These are phyloP conservation scores for Oscheius sp. DNA, from an alignment of 2,888 invertebrate species.

Conservation along the genomic window DNA sequence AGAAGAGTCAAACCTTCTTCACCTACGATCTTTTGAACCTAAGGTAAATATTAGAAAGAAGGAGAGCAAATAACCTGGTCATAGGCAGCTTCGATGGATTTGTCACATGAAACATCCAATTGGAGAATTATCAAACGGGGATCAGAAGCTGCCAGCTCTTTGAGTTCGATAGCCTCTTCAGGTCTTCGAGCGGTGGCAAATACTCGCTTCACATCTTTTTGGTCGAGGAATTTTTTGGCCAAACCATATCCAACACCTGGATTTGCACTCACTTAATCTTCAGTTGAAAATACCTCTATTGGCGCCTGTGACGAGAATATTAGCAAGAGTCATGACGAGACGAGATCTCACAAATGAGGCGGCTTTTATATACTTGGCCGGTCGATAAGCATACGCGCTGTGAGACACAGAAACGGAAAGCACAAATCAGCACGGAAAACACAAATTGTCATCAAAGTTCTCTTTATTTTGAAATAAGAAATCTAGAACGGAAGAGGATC, in stretches of 20 bases:
- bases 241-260: conserved; percentile 28
- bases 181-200: conserved; percentile 20
- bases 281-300: no score
- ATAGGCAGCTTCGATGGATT: conserved; percentile 5
- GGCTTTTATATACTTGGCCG: no score
- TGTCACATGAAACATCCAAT: conserved; percentile 19
- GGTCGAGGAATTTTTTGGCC: conserved; percentile 8
- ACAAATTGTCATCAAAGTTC: not conserved
- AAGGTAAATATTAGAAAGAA: not conserved
- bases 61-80: conserved; percentile 10
- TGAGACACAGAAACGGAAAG: not conserved
- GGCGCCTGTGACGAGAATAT: conserved; percentile 26
- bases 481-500: conserved; percentile 20
- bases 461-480: no score
- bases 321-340: conserved; percentile 12
- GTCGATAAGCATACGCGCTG: no score
- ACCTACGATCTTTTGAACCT: not conserved
- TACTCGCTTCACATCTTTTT: conserved; percentile 23
- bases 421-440: not conserved
- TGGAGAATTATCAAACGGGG: conserved; percentile 1
- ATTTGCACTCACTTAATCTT: no score
- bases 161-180: conserved; percentile 21
- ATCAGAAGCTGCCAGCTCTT: not conserved
- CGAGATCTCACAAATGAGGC: no score
- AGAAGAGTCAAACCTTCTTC: not conserved